A percentile compares a stretch with the other conserved stretches of the same genome.
Conservation (phyloP, 1,140 invertebrate genomes). For the Lordiphosa stackelbergi region DNA sequence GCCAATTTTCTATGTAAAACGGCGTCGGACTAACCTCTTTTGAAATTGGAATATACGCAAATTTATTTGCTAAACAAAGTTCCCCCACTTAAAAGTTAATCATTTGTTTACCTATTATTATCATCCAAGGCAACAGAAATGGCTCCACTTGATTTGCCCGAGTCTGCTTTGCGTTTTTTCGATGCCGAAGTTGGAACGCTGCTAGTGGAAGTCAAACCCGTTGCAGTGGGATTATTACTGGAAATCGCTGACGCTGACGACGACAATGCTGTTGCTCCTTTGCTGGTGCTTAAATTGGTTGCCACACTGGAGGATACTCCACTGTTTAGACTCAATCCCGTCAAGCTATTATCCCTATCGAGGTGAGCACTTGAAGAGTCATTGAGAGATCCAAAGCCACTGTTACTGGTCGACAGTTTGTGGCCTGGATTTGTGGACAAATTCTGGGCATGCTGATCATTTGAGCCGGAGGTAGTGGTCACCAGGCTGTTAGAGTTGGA, state of each 20-base stretch:
- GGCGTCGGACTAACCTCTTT: too few relatives aligned
- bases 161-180: conserved; percentile 69
- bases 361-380: conserved; percentile 24
- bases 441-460: conserved; percentile 56
- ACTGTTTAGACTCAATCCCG: conserved; percentile 2
- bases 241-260: conserved; percentile 3
- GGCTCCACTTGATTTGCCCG: conserved; percentile 34
- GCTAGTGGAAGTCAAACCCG: conserved; percentile 14
- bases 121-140: conserved; percentile 41
- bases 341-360: conserved; percentile 22
- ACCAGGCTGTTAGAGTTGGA: conserved; percentile 30
- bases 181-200: conserved; percentile 31
- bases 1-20: too few relatives aligned
- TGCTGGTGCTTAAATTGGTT: conserved; percentile 36
- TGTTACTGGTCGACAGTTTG: conserved; percentile 33
- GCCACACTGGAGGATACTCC: conserved; percentile 7
- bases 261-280: conserved; percentile 20
- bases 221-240: conserved; percentile 14
- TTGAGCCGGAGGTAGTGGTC: conserved; percentile 3
- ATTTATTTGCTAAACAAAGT: too few relatives aligned
- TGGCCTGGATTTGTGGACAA: conserved; percentile 33
- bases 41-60: too few relatives aligned
- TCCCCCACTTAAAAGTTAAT: too few relatives aligned
- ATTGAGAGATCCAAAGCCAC: conserved; percentile 33
- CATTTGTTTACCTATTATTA: conserved; percentile 59